These are phyloP conservation scores for Hymenopus coronatus DNA, from an alignment of 2,888 invertebrate species.

Conservation along the genomic window DNA sequence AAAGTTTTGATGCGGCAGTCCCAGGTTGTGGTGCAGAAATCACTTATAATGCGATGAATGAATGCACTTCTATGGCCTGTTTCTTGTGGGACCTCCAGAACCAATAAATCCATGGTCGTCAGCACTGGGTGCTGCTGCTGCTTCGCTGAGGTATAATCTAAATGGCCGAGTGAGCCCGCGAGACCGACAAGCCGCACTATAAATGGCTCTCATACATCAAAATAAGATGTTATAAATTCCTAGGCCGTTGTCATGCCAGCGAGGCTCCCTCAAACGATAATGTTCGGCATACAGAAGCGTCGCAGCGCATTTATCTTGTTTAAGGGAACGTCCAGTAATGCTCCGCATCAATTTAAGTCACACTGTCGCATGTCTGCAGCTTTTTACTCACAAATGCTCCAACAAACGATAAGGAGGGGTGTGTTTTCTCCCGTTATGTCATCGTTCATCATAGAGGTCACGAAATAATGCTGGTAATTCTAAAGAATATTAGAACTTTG, in stretches of 20 bases:
- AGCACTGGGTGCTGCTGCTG: not conserved
- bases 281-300: not conserved
- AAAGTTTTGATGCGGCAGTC: not conserved
- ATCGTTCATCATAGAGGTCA: not conserved
- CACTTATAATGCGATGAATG: not conserved
- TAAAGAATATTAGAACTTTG: too few species aligned
- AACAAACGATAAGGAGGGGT: not conserved
- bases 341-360: not conserved
- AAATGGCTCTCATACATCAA: not conserved
- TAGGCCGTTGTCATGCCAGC: not conserved
- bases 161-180: not conserved
- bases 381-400: not conserved
- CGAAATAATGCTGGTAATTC: too few species aligned
- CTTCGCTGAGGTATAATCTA: not conserved
- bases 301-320: not conserved
- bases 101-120: not conserved
- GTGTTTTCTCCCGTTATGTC: not conserved
- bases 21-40: not conserved
- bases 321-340: not conserved
- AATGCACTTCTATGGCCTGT: not conserved
- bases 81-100: not conserved
- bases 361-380: not conserved
- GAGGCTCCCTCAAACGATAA: not conserved
- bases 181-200: not conserved
- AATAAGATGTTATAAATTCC: conserved; percentile 8